Base-by-base conservation (phyloP, 2,888 invertebrate species). In the Eupithecia subumbrata region DNA sequence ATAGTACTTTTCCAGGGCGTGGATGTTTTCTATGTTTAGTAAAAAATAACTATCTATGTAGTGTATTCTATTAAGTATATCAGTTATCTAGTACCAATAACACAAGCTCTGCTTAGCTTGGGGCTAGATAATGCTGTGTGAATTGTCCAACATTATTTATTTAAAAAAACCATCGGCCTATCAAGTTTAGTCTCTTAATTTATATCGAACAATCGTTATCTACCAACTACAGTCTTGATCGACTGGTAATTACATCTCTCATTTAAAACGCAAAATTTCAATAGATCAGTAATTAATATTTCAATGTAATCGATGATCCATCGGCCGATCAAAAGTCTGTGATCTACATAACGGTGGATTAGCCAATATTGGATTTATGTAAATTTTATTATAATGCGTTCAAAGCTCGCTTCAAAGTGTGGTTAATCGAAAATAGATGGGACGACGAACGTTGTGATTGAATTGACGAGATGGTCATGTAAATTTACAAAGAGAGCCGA, bases 341-440 rank as follows among this genome's bases (percentile, higher is more conserved):
- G 66, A 67, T 67, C 66, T 18, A 34, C 30, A 3, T 30, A 30
- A 30, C 66, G 66, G 37, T 34, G 37, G 66, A 34, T 85, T 83
- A 84, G 82, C 80, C 79, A 81, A 83, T 87, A 89, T 88, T 87
- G 84, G 83, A 84, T 87, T 89, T 89, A 88, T 88, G 88, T 83
- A 85, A 87, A 89, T 87, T 79, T 67, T 79, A 80, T 82, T 81
- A 82, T 75, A 76, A 78, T 78, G 71, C 73, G 73, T 75, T 75
- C 76, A 76, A 70, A 72, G 64, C 63, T 72, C 34, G 60, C 78
- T 79, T 77, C 76, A 75, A 67, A 37, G 22, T 60, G 60, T 60
- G 60, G 60, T 22, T 37, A 48, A 64, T 74, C 76, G 76, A 75
- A 81, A 80, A 79, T 79, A 79, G 73, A 67, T 67, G 22, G 68